Conservation (phyloP, 2,888 invertebrate species). For the Mechanitis mazaeus region DNA sequence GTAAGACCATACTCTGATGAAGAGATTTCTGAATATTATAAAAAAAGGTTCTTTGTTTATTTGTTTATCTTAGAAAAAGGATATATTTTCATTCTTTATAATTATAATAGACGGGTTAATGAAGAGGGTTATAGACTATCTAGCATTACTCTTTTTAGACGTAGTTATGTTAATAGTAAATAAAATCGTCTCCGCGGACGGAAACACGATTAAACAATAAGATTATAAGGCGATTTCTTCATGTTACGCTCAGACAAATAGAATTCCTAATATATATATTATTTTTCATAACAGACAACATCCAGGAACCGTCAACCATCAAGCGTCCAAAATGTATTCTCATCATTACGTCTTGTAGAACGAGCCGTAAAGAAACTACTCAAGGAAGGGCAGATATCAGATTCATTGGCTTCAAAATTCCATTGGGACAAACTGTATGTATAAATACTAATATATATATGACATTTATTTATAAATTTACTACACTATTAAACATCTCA, state of each 20-base stretch:
- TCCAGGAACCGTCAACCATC: conserved; percentile 60
- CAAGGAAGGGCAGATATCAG: conserved; percentile 61
- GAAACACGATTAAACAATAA: too few relatives aligned
- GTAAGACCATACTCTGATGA: too few relatives aligned
- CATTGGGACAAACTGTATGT: conserved; percentile 63
- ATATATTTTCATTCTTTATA: too few relatives aligned
- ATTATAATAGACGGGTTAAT: too few relatives aligned
- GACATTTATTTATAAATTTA: background rate
- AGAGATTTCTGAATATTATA: too few relatives aligned
- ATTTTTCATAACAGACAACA: conserved; percentile 43
- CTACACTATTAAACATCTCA: background rate
- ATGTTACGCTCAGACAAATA: too few relatives aligned
- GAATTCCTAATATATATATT: background rate
- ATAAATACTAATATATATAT: conserved; percentile 9
- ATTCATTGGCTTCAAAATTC: conserved; percentile 55
- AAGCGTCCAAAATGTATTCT: conserved; percentile 54
- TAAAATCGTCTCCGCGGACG: too few relatives aligned
- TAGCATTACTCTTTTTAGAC: too few relatives aligned
- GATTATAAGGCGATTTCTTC: background rate
- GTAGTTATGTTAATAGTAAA: too few relatives aligned
- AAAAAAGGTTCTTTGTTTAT: too few relatives aligned
- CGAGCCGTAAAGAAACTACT: conserved; percentile 61
- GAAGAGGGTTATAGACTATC: too few relatives aligned
- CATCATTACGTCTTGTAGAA: conserved; percentile 53
- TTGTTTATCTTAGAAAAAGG: too few relatives aligned